A percentile compares a stretch with the other conserved stretches of the same genome.
Evolutionary conservation across 1,140 invertebrate species (phyloP).

Genomic region (Diploscapter pachys): DNA sequence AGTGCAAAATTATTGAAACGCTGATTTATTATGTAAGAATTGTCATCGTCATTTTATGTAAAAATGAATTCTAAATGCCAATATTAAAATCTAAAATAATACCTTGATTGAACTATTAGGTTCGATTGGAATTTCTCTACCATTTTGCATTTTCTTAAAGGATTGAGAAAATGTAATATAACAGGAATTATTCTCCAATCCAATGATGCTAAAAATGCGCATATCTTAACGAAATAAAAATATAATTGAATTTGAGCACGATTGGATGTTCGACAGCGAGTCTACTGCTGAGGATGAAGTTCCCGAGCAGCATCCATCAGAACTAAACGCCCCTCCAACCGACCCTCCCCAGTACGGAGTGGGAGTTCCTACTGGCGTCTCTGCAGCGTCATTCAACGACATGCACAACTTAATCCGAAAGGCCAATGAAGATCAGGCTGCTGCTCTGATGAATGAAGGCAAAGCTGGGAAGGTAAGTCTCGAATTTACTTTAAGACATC

Average conservation of each 20-base stretch:
- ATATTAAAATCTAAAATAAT: too few species aligned
- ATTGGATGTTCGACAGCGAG: conserved; percentile 42
- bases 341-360: conserved; percentile 32
- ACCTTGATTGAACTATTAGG: too few species aligned
- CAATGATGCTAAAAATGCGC: too few species aligned
- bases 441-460: conserved; percentile 38
- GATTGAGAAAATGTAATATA: too few species aligned
- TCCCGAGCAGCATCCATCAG: conserved; percentile 30
- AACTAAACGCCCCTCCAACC: conserved; percentile 7
- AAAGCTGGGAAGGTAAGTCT: conserved; percentile 32
- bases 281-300: conserved; percentile 34
- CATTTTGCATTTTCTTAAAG: too few species aligned
- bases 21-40: conserved; percentile 78
- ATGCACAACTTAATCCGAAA: conserved; percentile 42
- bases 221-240: too few species aligned
- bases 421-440: conserved; percentile 40
- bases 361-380: conserved; percentile 25
- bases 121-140: too few species aligned
- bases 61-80: too few species aligned
- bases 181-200: too few species aligned
- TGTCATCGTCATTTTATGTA: too few species aligned
- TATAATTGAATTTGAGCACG: conserved; percentile 23
- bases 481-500: neutral
- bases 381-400: conserved; percentile 39
- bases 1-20: conserved; percentile 89